Base-by-base conservation (phyloP, 2,797 vertebrate species). In the Sebastolobus alascanus region DNA sequence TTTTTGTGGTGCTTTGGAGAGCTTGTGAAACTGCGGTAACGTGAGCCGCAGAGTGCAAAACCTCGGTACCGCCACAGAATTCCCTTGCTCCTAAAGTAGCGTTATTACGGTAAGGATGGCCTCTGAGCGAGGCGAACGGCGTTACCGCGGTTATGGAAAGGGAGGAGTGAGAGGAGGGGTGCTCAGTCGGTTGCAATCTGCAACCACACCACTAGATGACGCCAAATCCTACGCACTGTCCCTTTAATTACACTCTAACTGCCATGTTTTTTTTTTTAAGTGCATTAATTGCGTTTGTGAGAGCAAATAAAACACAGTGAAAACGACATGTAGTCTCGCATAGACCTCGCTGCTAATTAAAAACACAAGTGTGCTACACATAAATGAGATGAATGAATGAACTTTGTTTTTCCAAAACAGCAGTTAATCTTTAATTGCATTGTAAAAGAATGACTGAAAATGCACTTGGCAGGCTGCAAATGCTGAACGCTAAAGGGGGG, bases 91-190 rank as follows among this genome's bases (percentile, higher is more conserved):
- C 43, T 46, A 46, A 46, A 18, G 16, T 18, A 46, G 43, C 1
- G 43, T 46, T 46, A 46, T 46, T 46, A 46, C 16, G 16, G 0
- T 46, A 46, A 18, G 6, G 43, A 18, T 46, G 43, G 16, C 16
- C 6, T 18, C 0, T 46, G 43, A 46, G 43, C 16, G 0, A 46
- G 16, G 0, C 1, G 6, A 46, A 18, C 43, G 1, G 7, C 18
- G 16, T 46, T 18, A 8, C 43, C 16, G 7, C 16, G 43, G 16
- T 46, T 18, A 18, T 16, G 43, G 18, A 43, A 35, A 46, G 16
- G 43, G 43, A 46, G 18, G 43, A 50, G 43, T 50, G 43, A 50
- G 43, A 16, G 18, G 16, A 50, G 0, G 43, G 43, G 43, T 18
- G 16, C 43, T 50, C 43, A 8, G 3, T 0, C 18, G 43, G 16